phyloP scores from a whole-genome alignment of 2,888 invertebrate genomes.

The Eupeodes luniger region DNA sequence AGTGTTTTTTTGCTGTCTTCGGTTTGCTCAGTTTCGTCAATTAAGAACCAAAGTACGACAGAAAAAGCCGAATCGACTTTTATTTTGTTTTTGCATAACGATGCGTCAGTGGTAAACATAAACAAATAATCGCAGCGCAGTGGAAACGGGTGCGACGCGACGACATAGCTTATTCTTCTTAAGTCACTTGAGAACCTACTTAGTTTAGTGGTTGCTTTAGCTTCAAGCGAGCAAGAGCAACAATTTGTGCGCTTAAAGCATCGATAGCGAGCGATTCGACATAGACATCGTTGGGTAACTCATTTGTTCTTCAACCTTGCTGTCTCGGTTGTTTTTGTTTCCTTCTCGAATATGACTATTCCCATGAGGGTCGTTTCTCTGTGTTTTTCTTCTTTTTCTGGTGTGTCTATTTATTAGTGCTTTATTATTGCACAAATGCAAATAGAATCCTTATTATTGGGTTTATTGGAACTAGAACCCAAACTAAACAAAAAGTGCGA shows the following conservation, averaged over 20 bases:
- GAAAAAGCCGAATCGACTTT: constrained; percentile 21
- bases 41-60: constrained; percentile 26
- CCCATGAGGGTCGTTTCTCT: background rate
- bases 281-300: constrained; percentile 25
- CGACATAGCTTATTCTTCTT: constrained; percentile 50
- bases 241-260: constrained; percentile 33
- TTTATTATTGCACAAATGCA: constrained; percentile 13
- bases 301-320: constrained; percentile 1
- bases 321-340: constrained; percentile 10
- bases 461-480: background rate
- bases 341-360: background rate
- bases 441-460: constrained; percentile 18
- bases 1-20: background rate
- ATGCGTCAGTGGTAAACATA: constrained; percentile 71
- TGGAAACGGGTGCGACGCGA: constrained; percentile 26
- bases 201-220: constrained; percentile 74
- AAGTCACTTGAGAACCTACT: constrained; percentile 67
- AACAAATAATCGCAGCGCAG: constrained; percentile 60
- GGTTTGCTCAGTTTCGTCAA: constrained; percentile 14
- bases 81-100: constrained; percentile 49
- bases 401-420: no score
- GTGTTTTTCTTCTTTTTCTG: background rate
- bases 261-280: background rate
- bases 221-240: constrained; percentile 70
- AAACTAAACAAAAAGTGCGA: constrained; percentile 4